Evolutionary conservation across 1,140 invertebrate genomes (phyloP).

Genomic region (Tetragonula clypearis): DNA sequence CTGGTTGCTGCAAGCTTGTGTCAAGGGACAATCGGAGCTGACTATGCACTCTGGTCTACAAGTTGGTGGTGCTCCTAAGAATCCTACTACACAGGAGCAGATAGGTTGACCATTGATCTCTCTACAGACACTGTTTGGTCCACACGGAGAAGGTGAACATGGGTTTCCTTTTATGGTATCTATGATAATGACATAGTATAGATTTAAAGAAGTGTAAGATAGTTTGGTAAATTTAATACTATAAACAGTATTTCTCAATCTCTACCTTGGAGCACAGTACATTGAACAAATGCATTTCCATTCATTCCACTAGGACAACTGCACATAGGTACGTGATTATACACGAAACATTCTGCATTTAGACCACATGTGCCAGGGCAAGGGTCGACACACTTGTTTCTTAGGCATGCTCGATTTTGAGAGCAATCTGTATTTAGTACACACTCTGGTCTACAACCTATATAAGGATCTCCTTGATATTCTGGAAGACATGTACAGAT

Average conservation of each 20-base stretch:
- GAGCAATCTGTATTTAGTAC: slow-evolving; percentile 79
- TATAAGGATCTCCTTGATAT: slow-evolving; percentile 83
- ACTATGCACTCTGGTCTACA: slow-evolving; percentile 83
- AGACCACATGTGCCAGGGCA: slow-evolving; percentile 83
- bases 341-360: slow-evolving; percentile 88
- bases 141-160: slow-evolving; percentile 82
- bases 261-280: slow-evolving; percentile 76
- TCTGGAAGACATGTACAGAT: slow-evolving; percentile 81
- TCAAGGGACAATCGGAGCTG: slow-evolving; percentile 81
- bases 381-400: slow-evolving; percentile 78
- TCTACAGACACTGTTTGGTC: slow-evolving; percentile 81
- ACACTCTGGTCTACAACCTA: slow-evolving; percentile 80
- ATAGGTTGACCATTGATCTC: slow-evolving; percentile 78
- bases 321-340: slow-evolving; percentile 88
- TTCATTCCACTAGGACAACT: slow-evolving; percentile 86
- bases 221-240: no score
- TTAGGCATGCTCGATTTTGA: slow-evolving; percentile 75
- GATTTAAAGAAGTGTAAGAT: no score
- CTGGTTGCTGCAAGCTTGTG: slow-evolving; percentile 82
- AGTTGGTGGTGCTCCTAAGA: slow-evolving; percentile 82
- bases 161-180: slow-evolving; percentile 68
- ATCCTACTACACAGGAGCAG: slow-evolving; percentile 82
- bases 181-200: not conserved
- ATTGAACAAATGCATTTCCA: slow-evolving; percentile 85
- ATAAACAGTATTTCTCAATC: not conserved